A percentile compares a stretch with the other conserved stretches of the same genome.
phyloP scores from a whole-genome alignment of 2,888 invertebrate species.

The Coleophora flavipennella region DNA sequence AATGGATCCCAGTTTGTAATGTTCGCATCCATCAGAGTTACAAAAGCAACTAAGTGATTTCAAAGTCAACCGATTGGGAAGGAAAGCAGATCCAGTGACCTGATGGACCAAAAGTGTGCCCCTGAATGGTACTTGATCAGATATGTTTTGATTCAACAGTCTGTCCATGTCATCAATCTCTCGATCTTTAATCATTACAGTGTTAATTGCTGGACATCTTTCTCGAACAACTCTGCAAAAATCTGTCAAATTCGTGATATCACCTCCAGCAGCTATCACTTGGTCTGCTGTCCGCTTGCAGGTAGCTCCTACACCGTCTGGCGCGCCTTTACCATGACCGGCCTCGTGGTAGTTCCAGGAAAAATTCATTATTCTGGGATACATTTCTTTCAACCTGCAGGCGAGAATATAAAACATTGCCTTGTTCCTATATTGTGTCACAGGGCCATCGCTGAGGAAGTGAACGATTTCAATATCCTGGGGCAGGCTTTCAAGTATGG shows the following conservation, averaged over 20 bases:
- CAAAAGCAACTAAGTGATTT: slow-evolving; percentile 22
- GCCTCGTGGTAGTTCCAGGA: slow-evolving; percentile 33
- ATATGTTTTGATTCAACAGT: background rate
- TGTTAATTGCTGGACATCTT: slow-evolving; percentile 11
- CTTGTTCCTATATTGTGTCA: slow-evolving; percentile 32
- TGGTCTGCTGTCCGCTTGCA: slow-evolving; percentile 31
- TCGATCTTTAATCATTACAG: slow-evolving; percentile 14
- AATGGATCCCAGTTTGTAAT: slow-evolving; percentile 4
- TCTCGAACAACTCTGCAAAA: slow-evolving; percentile 11
- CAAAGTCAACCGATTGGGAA: slow-evolving; percentile 16
- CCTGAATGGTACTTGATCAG: slow-evolving; percentile 13
- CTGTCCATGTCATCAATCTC: slow-evolving; percentile 17
- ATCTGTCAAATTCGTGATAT: slow-evolving; percentile 19
- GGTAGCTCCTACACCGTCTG: slow-evolving; percentile 29
- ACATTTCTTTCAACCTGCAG: slow-evolving; percentile 19
- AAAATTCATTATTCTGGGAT: slow-evolving; percentile 18
- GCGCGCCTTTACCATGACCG: slow-evolving; percentile 30
- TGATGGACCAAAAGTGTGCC: slow-evolving; percentile 21
- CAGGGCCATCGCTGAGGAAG: slow-evolving; percentile 32
- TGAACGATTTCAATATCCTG: slow-evolving; percentile 21
- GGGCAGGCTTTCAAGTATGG: slow-evolving; percentile 12
- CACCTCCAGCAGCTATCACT: slow-evolving; percentile 24
- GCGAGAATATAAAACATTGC: slow-evolving; percentile 25
- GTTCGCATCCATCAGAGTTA: slow-evolving; percentile 8
- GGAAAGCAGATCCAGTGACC: slow-evolving; percentile 11